A percentile compares a stretch with the other conserved stretches of the same genome.
phyloP scores from a whole-genome alignment of 53 echinoderm and acorn worm species.

The Zoroaster sp. region DNA sequence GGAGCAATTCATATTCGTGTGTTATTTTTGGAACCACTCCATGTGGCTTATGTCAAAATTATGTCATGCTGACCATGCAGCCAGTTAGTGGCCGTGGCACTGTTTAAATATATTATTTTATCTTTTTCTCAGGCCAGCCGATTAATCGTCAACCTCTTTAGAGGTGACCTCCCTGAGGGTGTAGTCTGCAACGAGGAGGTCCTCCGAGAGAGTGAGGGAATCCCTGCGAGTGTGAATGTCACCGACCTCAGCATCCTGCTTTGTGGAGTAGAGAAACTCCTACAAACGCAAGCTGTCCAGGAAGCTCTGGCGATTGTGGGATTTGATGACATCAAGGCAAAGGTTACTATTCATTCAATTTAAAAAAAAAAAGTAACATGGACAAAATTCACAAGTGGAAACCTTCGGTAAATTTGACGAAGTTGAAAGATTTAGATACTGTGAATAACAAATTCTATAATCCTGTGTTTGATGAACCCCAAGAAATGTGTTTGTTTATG shows the following conservation, averaged over 20 bases:
- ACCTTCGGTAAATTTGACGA: neutral
- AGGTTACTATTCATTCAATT: constrained; percentile 7
- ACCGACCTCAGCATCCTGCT: constrained; percentile 38
- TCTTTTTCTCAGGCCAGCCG: constrained; percentile 21
- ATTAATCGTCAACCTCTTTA: constrained; percentile 38
- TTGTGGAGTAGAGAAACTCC: constrained; percentile 46
- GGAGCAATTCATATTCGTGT: too few relatives aligned
- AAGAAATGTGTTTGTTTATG: too few relatives aligned
- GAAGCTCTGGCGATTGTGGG: constrained; percentile 42
- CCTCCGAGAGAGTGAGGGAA: neutral
- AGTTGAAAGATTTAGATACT: too few relatives aligned
- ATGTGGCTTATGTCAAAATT: too few relatives aligned
- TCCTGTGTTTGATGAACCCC: too few relatives aligned
- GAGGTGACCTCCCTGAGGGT: constrained; percentile 42
- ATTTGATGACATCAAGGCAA: constrained; percentile 17
- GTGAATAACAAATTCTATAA: too few relatives aligned
- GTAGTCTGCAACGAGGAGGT: constrained; percentile 28
- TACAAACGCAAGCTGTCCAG: constrained; percentile 43
- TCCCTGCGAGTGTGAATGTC: neutral
- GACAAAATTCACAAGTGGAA: neutral
- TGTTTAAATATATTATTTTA: too few relatives aligned
- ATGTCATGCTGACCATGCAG: too few relatives aligned
- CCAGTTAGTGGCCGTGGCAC: too few relatives aligned
- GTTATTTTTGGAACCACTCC: too few relatives aligned
- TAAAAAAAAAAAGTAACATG: neutral